A percentile compares a stretch with the other conserved stretches of the same genome.
These are phyloP conservation scores for Accipiter cooperii DNA, from an alignment of 2,113 vertebrate genomes.

Conservation along the genomic window DNA sequence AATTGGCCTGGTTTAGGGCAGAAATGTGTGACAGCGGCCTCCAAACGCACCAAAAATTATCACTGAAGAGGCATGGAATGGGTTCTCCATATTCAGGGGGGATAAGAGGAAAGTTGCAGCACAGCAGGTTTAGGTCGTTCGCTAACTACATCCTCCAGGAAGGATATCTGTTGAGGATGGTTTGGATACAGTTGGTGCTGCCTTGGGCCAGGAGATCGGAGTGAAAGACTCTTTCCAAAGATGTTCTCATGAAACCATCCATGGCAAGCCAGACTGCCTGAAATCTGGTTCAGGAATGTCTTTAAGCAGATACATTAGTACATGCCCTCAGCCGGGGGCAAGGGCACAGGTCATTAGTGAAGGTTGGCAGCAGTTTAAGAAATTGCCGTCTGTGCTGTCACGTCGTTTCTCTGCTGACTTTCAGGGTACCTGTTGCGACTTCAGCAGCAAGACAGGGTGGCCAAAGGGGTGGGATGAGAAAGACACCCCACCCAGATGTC, in stretches of 20 bases:
- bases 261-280: neutral
- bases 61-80: neutral
- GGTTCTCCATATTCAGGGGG: neutral
- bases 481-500: neutral
- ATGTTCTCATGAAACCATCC: neutral
- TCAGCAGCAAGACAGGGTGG: neutral
- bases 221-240: neutral
- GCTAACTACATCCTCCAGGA: neutral
- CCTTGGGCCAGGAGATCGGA: neutral
- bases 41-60: neutral
- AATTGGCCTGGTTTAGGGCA: neutral
- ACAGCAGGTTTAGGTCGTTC: neutral
- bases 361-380: neutral
- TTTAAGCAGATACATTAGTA: neutral
- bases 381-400: neutral
- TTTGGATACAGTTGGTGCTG: neutral
- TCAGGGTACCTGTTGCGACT: neutral
- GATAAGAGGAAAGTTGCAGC: neutral
- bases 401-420: fast-evolving
- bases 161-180: neutral
- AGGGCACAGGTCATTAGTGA: neutral
- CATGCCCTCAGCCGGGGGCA: neutral
- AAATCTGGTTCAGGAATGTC: neutral
- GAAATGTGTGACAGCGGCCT: neutral
- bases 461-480: neutral